Percentiles rank a stretch among this genome's conserved stretches.
These are phyloP conservation scores for Ahaetulla prasina DNA, from an alignment of 2,113 vertebrate species.

Conservation along the genomic window DNA sequence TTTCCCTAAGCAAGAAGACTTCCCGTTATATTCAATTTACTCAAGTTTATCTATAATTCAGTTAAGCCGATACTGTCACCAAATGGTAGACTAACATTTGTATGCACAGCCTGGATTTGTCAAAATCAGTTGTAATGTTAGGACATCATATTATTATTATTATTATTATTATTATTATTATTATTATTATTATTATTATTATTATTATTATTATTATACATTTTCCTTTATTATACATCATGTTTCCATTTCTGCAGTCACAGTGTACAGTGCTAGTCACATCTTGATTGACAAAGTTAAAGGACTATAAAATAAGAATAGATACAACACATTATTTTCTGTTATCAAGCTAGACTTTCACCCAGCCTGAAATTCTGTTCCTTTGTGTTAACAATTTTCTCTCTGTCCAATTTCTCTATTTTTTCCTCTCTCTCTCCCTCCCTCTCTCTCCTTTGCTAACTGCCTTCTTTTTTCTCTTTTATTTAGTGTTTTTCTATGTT, in stretches of 20 bases:
- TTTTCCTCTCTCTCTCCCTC: not conserved
- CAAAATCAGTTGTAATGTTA: conserved; percentile 59
- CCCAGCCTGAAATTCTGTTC: not conserved
- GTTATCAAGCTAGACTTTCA: not conserved
- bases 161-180: no score
- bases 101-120: conserved; percentile 63
- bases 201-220: no score
- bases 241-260: no score
- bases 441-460: not conserved
- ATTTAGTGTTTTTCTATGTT: not conserved
- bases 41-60: conserved; percentile 39
- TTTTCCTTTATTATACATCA: no score
- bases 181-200: no score
- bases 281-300: conserved; percentile 15
- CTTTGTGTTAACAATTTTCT: not conserved
- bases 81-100: conserved; percentile 46
- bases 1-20: conserved; percentile 54
- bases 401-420: not conserved
- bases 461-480: not conserved
- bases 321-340: not conserved
- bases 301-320: not conserved
- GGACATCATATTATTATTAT: not conserved
- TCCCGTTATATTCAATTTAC: conserved; percentile 49
- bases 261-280: no score
- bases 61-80: conserved; percentile 47